phyloP scores from a whole-genome alignment of 1,140 invertebrate genomes.

The Metaphire vulgaris region DNA sequence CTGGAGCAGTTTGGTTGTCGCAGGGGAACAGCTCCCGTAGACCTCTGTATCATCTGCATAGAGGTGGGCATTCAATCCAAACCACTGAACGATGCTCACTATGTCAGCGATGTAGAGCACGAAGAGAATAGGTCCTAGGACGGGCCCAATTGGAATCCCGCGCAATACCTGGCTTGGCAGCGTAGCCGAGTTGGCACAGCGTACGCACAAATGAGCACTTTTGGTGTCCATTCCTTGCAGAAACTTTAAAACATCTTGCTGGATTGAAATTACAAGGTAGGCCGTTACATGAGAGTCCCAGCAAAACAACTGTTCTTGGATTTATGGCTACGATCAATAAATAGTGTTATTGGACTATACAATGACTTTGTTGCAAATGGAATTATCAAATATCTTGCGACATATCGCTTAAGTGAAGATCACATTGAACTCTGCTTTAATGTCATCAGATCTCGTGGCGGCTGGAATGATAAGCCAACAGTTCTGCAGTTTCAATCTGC shows the following conservation, averaged over 20 bases:
- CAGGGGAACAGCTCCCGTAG: too few species aligned
- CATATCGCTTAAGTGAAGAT: slow-evolving; percentile 49
- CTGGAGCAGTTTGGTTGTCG: too few species aligned
- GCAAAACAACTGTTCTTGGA: slow-evolving; percentile 9
- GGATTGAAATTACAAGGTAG: neutral
- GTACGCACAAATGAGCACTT: neutral
- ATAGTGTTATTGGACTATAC: slow-evolving; percentile 11
- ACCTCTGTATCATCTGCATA: too few species aligned
- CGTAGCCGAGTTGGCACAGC: too few species aligned
- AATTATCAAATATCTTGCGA: slow-evolving; percentile 25
- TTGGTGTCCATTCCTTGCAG: neutral
- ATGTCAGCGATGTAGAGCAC: too few species aligned
- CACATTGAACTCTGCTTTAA: slow-evolving; percentile 50
- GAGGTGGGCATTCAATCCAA: too few species aligned
- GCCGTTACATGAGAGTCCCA: neutral
- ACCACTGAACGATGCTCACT: too few species aligned
- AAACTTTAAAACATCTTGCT: neutral
- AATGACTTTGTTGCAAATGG: slow-evolving; percentile 10
- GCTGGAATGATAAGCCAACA: slow-evolving; percentile 49
- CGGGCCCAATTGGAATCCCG: too few species aligned
- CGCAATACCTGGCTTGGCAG: too few species aligned
- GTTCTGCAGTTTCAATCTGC: slow-evolving; percentile 38
- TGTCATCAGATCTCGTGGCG: slow-evolving; percentile 39
- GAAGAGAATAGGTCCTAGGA: too few species aligned
- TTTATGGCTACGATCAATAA: slow-evolving; percentile 6